Evolutionary conservation across 2,888 invertebrate genomes (phyloP).

Genomic region (Agrochola lota): DNA sequence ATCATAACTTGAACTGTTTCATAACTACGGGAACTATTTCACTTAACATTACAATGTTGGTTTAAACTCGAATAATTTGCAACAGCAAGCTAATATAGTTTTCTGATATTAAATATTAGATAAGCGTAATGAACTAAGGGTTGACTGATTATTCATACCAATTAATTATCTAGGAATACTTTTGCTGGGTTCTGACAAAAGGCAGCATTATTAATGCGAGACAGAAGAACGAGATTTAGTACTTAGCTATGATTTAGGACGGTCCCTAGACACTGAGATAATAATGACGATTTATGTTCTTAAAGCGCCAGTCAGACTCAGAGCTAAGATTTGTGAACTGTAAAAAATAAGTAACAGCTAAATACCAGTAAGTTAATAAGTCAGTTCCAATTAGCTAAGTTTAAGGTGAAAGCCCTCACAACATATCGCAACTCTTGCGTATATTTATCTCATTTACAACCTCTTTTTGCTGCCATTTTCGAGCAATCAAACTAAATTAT

Average conservation of each 20-base stretch:
- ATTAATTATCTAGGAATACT: slow-evolving; percentile 10
- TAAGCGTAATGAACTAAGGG: not conserved
- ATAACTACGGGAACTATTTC: slow-evolving; percentile 27
- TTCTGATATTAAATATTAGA: not conserved
- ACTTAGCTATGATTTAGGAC: slow-evolving; percentile 28
- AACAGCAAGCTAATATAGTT: not conserved
- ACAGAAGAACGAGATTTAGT: slow-evolving; percentile 36
- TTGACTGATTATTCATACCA: slow-evolving; percentile 12
- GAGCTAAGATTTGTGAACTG: not conserved
- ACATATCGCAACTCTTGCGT: not conserved
- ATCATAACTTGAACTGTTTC: slow-evolving; percentile 31
- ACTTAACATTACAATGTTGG: slow-evolving; percentile 16
- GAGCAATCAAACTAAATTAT: not conserved
- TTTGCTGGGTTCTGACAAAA: slow-evolving; percentile 25
- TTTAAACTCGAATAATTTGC: slow-evolving; percentile 14
- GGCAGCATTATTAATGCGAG: slow-evolving; percentile 25
- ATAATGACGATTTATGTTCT: slow-evolving; percentile 40
- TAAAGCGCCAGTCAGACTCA: not conserved
- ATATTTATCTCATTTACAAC: not conserved
- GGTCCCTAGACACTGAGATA: slow-evolving; percentile 19
- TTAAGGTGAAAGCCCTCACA: not conserved
- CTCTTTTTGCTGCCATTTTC: not conserved
- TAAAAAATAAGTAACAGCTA: not conserved
- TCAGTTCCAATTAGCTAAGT: too few species aligned
- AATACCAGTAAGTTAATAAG: not conserved